A percentile compares a stretch with the other conserved stretches of the same genome.
These are phyloP conservation scores for Megalops cyprinoides DNA, from an alignment of 2,797 vertebrate species.

Conservation along the genomic window DNA sequence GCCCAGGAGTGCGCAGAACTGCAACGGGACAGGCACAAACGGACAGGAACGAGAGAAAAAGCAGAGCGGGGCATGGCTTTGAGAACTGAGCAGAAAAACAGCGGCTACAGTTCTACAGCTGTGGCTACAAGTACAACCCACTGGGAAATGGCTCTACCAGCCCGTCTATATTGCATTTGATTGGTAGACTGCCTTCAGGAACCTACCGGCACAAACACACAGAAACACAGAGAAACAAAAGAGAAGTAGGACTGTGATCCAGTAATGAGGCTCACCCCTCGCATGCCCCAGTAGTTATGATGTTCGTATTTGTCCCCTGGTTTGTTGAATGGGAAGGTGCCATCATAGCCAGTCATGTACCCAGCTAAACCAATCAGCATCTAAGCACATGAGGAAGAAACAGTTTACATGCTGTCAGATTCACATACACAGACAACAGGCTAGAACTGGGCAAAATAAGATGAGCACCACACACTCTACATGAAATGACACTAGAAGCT, in stretches of 20 bases:
- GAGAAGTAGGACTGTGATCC: background rate
- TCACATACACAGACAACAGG: background rate
- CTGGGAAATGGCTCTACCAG: background rate
- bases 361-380: constrained; percentile 97
- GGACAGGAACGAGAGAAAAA: background rate
- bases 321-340: constrained; percentile 92
- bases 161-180: background rate
- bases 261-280: constrained; percentile 79
- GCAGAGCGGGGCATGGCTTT: background rate
- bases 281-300: constrained; percentile 93
- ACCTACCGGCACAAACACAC: constrained; percentile 5
- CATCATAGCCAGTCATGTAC: constrained; percentile 92
- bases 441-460: background rate
- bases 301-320: constrained; percentile 93
- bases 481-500: background rate
- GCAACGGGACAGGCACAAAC: constrained; percentile 24
- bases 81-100: background rate
- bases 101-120: too few species aligned
- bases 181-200: background rate
- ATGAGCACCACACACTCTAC: background rate
- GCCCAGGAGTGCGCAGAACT: constrained; percentile 91
- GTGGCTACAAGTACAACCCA: background rate
- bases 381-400: constrained; percentile 64
- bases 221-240: background rate
- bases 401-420: background rate